Percentiles rank a stretch among this genome's conserved stretches.
phyloP scores from a whole-genome alignment of 1,140 invertebrate genomes.

The Drosophila punjabiensis region DNA sequence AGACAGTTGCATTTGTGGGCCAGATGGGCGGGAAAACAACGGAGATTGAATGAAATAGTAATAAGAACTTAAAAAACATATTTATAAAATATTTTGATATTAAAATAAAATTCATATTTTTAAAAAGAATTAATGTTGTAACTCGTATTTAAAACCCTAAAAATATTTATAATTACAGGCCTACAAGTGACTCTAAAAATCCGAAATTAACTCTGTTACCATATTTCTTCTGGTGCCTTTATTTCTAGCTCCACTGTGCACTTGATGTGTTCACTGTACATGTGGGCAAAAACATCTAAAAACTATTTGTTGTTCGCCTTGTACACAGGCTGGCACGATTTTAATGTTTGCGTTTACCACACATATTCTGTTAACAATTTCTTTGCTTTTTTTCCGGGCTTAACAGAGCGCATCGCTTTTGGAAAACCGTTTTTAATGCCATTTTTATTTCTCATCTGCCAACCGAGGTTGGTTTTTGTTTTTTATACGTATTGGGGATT shows the following conservation, averaged over 20 bases:
- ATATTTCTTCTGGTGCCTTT: too few species aligned
- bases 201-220: neutral
- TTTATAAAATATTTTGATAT: neutral
- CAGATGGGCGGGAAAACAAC: conserved; percentile 19
- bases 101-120: neutral
- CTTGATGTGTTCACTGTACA: conserved; percentile 6
- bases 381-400: conserved; percentile 54
- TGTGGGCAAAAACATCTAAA: conserved; percentile 31
- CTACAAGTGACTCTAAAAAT: neutral
- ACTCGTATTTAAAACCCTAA: neutral
- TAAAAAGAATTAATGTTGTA: neutral
- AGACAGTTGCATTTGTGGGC: conserved; percentile 54
- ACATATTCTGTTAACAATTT: conserved; percentile 65
- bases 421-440: conserved; percentile 55
- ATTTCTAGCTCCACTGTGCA: conserved; percentile 7
- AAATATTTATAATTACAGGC: neutral
- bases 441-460: conserved; percentile 40
- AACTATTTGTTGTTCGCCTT: conserved; percentile 59
- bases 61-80: neutral
- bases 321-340: conserved; percentile 57
- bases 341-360: conserved; percentile 37
- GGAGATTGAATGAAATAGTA: neutral
- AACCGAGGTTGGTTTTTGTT: conserved; percentile 13
- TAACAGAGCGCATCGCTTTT: conserved; percentile 77
- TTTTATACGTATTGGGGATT: conserved; percentile 21